These are phyloP conservation scores for Allygus modestus DNA, from an alignment of 2,888 invertebrate genomes.

Conservation along the genomic window DNA sequence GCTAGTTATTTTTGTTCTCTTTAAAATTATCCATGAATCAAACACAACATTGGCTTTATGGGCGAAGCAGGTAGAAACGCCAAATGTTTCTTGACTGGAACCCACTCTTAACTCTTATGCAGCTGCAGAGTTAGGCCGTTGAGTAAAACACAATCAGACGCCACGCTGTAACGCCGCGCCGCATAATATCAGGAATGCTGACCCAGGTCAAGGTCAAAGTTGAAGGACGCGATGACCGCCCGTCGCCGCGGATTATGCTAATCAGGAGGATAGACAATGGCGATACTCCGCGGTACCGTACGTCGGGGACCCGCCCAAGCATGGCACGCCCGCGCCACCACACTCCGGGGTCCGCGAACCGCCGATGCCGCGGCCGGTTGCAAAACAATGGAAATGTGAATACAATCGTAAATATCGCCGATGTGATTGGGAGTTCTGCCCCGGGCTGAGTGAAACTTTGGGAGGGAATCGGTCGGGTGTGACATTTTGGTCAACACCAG, in stretches of 20 bases:
- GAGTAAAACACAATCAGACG: too few species aligned
- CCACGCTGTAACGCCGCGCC: too few species aligned
- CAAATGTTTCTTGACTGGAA: too few species aligned
- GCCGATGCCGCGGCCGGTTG: background rate
- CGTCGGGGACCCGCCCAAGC: constrained; percentile 16
- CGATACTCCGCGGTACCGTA: constrained; percentile 20
- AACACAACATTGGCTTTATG: too few species aligned
- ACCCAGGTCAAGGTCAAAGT: constrained; percentile 22
- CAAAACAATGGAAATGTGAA: constrained; percentile 9
- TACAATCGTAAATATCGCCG: constrained; percentile 7
- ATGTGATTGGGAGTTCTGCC: background rate
- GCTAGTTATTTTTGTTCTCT: too few species aligned
- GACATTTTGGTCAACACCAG: too few species aligned
- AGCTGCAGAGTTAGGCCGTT: too few species aligned
- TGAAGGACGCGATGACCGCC: background rate
- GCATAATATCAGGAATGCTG: too few species aligned
- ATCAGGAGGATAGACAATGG: background rate
- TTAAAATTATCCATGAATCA: too few species aligned
- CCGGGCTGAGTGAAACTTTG: background rate
- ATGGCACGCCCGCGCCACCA: background rate
- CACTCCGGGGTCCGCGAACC: too few species aligned
- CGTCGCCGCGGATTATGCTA: background rate
- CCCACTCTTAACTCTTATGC: too few species aligned
- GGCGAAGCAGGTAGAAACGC: too few species aligned
- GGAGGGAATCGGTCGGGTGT: background rate